Evolutionary conservation across 2,113 vertebrate species (phyloP), one percentile per base, ranked within the genome.

Genomic region (Engraulis encrasicolus): DNA sequence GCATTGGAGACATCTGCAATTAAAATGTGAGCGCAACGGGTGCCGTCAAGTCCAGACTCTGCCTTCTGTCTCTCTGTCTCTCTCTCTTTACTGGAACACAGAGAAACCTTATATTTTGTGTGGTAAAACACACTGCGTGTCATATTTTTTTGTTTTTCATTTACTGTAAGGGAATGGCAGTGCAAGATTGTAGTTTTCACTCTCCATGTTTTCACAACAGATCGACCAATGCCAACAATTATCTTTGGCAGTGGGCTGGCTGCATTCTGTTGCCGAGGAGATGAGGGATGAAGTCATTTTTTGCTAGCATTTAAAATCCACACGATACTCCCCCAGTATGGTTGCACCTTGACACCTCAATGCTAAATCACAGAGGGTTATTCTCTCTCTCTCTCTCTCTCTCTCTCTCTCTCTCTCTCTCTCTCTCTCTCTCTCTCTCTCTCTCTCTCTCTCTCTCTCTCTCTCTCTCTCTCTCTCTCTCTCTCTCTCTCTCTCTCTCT

Each of bases 1-100:
- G 84, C 82, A 27, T 50, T 84, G 90, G 92, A 91, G 91, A 92
- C 93, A 88, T 89, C 82, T 88, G 87, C 91, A 90, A 91, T 93
- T 93, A 92, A 84, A 86, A 82, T 86, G 86, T 87, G 50, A 87
- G 84, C 86, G 79, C 86, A 85, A 86, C 84, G 45, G 83, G 86
- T 82, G 89, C 87, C 81, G 88, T 20, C n/a, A 83, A 87, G 81
- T 91, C 49, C 0, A 71, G 83, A 85, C 84, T 86, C 89, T 61
- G 88, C 90, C 79, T 86, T 85, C 89, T 54, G 86, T 77, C 83
- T 85, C 87, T 87, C 66, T 85, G 85, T 85, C 89, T 54, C 86
- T 77, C 83, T 85, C 87, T 87, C 66, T 85, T 1, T 83, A 81
- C 85, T 88, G 89, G 85, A 87, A 90, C 85, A 85, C 11, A 89